Conservation (phyloP, 1,140 invertebrate genomes). For the Coenobita brevimanus region DNA sequence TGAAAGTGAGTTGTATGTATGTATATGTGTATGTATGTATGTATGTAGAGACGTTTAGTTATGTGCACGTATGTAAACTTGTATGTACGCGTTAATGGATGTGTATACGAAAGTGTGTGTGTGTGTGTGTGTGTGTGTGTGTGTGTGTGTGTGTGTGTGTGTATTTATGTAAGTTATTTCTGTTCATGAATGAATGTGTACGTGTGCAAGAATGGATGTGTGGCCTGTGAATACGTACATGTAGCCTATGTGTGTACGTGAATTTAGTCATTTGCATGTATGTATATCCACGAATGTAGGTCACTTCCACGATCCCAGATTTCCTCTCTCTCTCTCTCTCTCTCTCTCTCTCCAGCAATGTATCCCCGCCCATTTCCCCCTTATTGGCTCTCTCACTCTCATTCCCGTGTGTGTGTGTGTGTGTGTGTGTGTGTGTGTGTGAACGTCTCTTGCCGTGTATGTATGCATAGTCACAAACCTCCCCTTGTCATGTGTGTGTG, state of each 20-base stretch:
- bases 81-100: neutral
- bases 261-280: no score
- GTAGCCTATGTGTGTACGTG: no score
- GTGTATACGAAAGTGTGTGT: neutral
- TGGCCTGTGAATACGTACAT: neutral
- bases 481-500: no score
- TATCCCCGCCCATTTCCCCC: neutral
- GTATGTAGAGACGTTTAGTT: neutral
- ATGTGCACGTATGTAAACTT: neutral
- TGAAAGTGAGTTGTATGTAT: neutral
- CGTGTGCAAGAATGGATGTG: neutral
- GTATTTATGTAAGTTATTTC: neutral
- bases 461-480: no score
- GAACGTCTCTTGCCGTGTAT: no score
- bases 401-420: no score
- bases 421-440: no score
- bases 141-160: neutral
- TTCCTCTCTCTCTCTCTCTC: no score
- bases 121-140: conserved; percentile 2
- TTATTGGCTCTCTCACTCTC: no score
- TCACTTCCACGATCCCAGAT: neutral
- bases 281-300: neutral
- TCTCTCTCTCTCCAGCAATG: no score
- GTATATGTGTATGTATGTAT: neutral
- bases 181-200: neutral